These are phyloP conservation scores for Syngnathus acus DNA, from an alignment of 2,797 vertebrate species.

Conservation along the genomic window DNA sequence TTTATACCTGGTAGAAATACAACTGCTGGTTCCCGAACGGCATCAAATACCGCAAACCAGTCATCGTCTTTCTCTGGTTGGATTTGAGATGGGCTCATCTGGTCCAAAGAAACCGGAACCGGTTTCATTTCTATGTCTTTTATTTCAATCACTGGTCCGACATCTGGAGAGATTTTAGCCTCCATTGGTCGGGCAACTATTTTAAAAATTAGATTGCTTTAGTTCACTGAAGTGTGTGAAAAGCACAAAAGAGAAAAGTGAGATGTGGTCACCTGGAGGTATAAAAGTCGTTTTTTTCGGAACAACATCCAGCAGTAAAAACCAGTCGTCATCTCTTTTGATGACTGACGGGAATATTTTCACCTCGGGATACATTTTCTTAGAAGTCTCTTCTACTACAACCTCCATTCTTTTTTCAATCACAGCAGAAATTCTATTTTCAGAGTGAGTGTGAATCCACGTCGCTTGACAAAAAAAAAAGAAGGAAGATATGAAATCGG, in stretches of 20 bases:
- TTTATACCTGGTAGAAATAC: constrained; percentile 40
- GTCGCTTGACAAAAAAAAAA: constrained; percentile 37
- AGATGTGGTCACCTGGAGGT: constrained; percentile 47
- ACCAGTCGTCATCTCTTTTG: constrained; percentile 54
- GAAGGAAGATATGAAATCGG: background rate
- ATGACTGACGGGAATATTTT: constrained; percentile 22
- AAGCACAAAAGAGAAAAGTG: background rate
- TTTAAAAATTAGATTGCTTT: constrained; percentile 3
- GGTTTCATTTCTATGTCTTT: constrained; percentile 18
- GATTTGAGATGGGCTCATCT: constrained; percentile 23
- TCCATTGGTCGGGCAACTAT: constrained; percentile 18
- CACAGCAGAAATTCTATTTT: constrained; percentile 20
- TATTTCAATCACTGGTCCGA: constrained; percentile 21
- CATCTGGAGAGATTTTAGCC: constrained; percentile 19
- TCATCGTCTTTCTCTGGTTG: constrained; percentile 42
- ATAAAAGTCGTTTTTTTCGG: constrained; percentile 25
- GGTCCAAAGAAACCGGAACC: constrained; percentile 12
- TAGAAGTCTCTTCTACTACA: constrained; percentile 22
- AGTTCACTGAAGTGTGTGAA: background rate
- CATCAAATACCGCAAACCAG: constrained; percentile 48
- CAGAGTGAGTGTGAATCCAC: constrained; percentile 23
- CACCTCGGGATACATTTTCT: constrained; percentile 20
- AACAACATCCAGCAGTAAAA: constrained; percentile 40
- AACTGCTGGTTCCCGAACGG: constrained; percentile 18
- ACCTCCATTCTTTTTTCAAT: constrained; percentile 13